Evolutionary conservation across 2,888 invertebrate genomes (phyloP), one percentile per base, ranked within the genome.

Genomic region (Lapara coniferarum): DNA sequence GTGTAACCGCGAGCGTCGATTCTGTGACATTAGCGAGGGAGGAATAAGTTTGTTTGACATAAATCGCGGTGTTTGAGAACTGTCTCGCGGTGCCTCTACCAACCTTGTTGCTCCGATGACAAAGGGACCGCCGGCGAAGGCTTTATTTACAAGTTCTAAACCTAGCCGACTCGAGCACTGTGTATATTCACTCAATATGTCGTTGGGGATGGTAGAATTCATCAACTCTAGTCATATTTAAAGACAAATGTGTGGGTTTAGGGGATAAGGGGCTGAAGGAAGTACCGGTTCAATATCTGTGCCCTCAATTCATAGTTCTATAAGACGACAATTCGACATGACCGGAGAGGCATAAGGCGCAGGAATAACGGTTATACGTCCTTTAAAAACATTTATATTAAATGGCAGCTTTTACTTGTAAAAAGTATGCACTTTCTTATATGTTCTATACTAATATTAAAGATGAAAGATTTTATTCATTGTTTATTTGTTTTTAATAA

Each of bases 31-130:
- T 44, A 59, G 46, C 16, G 10, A 46, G 46, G 59, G 59, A 56
- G 56, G 56, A 59, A 46, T 59, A 59, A 16, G 16, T 59, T 59
- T 44, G 59, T 59, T 44, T 8, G n/a, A 59, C 59, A 59, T 59
- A 16, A 59, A 59, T 59, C 44, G 59, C 46, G 44, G 16, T 16
- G 59, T 56, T 12, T 16, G 59, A 59, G 16, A 16, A 46, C 37
- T 16, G 6, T n/a, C 16, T 19, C 59, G 16, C 59, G 16, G 16
- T 44, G 44, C 59, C 16, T 46, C 46, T 59, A 59, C 10, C 59
- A 5, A 16, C 44, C 44, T 46, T 59, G n/a, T 46, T 59, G 12
- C 44, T 59, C 59, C n/a, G 44, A 59, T 46, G 16, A 59, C 44
- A 59, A 59, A 16, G 59, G 59, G 44, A 16, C 16, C 59, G 14